Conservation (phyloP, 2,113 vertebrate genomes). For the Poeciliopsis prolifica region DNA sequence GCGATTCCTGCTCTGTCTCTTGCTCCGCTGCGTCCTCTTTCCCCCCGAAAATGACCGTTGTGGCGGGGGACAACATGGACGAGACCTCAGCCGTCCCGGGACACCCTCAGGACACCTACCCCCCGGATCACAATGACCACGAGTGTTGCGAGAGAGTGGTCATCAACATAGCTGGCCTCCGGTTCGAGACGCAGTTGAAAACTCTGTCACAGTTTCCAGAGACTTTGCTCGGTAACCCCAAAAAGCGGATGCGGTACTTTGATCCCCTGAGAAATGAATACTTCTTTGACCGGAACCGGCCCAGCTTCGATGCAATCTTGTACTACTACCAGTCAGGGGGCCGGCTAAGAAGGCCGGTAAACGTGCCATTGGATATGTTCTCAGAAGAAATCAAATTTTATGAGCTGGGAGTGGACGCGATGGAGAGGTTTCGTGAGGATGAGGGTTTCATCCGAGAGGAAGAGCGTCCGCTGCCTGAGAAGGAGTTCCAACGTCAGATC, state of each 20-base stretch:
- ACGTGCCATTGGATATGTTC: constrained; percentile 98
- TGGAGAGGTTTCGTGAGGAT: constrained; percentile 98
- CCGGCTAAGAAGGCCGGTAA: constrained; percentile 92
- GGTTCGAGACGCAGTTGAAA: constrained; percentile 83
- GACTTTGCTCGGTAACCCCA: constrained; percentile 82
- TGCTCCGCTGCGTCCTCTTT: constrained; percentile 13
- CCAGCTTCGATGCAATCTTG: constrained; percentile 83
- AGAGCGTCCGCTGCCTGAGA: constrained; percentile 92
- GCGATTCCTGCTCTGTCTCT: constrained; percentile 34
- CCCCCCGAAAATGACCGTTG: constrained; percentile 90
- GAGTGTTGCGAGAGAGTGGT: constrained; percentile 98
- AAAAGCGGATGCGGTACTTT: constrained; percentile 95
- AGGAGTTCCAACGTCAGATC: constrained; percentile 94
- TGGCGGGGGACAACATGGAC: constrained; percentile 95
- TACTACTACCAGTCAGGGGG: constrained; percentile 98
- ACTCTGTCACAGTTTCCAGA: constrained; percentile 84
- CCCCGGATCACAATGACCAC: constrained; percentile 90
- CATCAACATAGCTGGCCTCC: constrained; percentile 95
- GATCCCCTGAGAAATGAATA: constrained; percentile 93
- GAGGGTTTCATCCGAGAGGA: constrained; percentile 98
- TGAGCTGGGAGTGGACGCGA: constrained; percentile 95
- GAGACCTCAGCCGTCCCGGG: constrained; percentile 93
- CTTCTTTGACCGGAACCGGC: constrained; percentile 84
- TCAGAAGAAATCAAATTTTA: constrained; percentile 99
- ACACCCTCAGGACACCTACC: constrained; percentile 93